Evolutionary conservation across 2,888 invertebrate species (phyloP).

Genomic region (Malthinus seriepunctatus): DNA sequence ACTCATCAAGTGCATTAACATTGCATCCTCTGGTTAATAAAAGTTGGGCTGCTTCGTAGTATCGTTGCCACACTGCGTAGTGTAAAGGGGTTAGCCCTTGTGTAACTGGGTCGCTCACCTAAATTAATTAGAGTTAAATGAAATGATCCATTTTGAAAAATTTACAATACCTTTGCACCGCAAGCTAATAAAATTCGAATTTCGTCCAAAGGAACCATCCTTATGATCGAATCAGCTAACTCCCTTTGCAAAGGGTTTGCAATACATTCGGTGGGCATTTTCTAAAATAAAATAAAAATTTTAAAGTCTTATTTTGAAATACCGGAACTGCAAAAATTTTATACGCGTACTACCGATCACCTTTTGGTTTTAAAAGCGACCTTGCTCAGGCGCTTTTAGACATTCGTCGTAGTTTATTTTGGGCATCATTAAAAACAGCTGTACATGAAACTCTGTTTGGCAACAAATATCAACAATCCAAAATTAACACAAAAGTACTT

Average conservation of each 20-base stretch:
- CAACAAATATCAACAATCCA: conserved; percentile 21
- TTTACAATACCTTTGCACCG: conserved; percentile 71
- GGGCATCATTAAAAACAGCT: conserved; percentile 23
- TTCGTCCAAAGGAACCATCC: conserved; percentile 85
- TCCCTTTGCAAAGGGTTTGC: conserved; percentile 80
- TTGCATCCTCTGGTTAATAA: conserved; percentile 81
- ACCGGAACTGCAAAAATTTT: conserved; percentile 7
- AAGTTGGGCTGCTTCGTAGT: conserved; percentile 77
- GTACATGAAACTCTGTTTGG: conserved; percentile 19
- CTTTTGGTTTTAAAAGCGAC: background rate
- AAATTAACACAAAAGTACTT: conserved; percentile 16
- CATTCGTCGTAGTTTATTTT: conserved; percentile 10
- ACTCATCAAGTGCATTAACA: conserved; percentile 82
- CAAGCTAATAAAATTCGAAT: conserved; percentile 82
- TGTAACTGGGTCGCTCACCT: conserved; percentile 77
- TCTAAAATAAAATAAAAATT: conserved; percentile 25
- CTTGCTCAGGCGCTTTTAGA: conserved; percentile 13
- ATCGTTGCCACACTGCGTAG: conserved; percentile 89
- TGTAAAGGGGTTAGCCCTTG: conserved; percentile 88
- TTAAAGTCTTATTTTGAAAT: background rate
- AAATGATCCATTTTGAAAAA: background rate
- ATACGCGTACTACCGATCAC: conserved; percentile 2
- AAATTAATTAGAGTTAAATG: conserved; percentile 11
- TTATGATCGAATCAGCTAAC: conserved; percentile 87
- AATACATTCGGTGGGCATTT: conserved; percentile 75